Percentiles rank a stretch among this genome's conserved stretches.
Evolutionary conservation across 2,888 invertebrate genomes (phyloP).

Genomic region (Drosophila nigricruria): DNA sequence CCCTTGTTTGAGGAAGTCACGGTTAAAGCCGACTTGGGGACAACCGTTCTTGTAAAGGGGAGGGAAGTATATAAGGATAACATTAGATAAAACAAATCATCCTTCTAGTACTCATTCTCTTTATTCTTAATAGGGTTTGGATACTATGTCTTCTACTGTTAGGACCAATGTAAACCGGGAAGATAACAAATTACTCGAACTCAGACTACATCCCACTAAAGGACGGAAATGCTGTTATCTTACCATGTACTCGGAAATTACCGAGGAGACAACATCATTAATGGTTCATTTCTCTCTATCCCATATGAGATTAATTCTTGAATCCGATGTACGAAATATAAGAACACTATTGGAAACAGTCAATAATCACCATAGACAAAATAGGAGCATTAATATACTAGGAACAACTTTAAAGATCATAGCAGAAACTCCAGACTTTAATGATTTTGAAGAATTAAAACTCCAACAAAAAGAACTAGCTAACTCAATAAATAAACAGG

Average conservation of each 20-base stretch:
- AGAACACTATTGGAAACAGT: too few relatives aligned
- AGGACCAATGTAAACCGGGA: too few relatives aligned
- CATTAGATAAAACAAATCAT: not conserved
- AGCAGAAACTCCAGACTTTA: not conserved
- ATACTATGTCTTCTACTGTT: too few relatives aligned
- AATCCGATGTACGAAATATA: too few relatives aligned
- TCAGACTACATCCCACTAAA: too few relatives aligned
- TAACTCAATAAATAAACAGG: not conserved
- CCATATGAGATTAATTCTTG: too few relatives aligned
- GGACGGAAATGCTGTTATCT: too few relatives aligned
- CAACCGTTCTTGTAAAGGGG: not conserved
- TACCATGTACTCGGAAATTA: not conserved
- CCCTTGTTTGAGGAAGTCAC: not conserved
- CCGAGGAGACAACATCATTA: not conserved
- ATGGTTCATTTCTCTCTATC: not conserved
- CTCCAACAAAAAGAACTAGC: too few relatives aligned
- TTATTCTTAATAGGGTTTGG: too few relatives aligned
- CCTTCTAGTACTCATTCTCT: too few relatives aligned
- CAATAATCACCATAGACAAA: too few relatives aligned
- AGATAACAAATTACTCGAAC: too few relatives aligned
- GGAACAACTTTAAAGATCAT: not conserved
- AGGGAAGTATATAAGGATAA: not conserved
- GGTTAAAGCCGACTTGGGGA: not conserved
- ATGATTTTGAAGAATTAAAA: not conserved
- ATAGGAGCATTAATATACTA: not conserved